Evolutionary conservation across 1,140 invertebrate species (phyloP), one percentile per base, ranked within the genome.

Genomic region (Pogonognathellus flavescens): DNA sequence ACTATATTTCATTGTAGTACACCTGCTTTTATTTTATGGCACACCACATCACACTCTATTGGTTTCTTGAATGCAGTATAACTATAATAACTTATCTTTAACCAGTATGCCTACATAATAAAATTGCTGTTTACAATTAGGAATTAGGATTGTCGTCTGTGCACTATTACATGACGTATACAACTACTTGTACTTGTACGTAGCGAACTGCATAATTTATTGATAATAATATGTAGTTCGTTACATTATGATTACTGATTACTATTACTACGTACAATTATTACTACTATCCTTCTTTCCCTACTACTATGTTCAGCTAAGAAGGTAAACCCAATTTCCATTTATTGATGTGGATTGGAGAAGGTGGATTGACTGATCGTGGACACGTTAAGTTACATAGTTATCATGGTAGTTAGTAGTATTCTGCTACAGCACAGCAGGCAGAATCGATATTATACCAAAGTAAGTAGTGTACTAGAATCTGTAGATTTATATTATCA

Each of bases 221-320:
- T 76, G 70, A 76, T 76, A 76, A 76, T 76, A 76, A 76, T 76
- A 76, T 76, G 70, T 76, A 66, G 62, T 66, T 66, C 62, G 25
- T 66, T 25, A 66, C 62, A 66, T 66, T 66, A 25, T 41, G 31
- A 41, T 41, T 41, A 41, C 31, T 41, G 31, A 41, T 41, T 41
- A 41, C 31, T 41, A 41, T 41, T 41, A 41, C 31, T 3, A n/a
- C n/a, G n/a, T n/a, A n/a, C n/a, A n/a, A n/a, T n/a, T n/a, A 41
- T 41, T 41, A 41, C 31, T 57, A 57, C n/a, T 9, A n/a, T 1
- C 1, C 2, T 2, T n/a, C 53, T 13, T 57, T 13, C 2, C 11
- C n/a, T 57, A 76, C n/a, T 41, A 76, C 25, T 11, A 10, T 31
- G n/a, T 76, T 76, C 70, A 3, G 31, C 31, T 41, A 41, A 41